These are phyloP conservation scores for Archips crataeganus DNA, from an alignment of 2,888 invertebrate species.

Conservation along the genomic window DNA sequence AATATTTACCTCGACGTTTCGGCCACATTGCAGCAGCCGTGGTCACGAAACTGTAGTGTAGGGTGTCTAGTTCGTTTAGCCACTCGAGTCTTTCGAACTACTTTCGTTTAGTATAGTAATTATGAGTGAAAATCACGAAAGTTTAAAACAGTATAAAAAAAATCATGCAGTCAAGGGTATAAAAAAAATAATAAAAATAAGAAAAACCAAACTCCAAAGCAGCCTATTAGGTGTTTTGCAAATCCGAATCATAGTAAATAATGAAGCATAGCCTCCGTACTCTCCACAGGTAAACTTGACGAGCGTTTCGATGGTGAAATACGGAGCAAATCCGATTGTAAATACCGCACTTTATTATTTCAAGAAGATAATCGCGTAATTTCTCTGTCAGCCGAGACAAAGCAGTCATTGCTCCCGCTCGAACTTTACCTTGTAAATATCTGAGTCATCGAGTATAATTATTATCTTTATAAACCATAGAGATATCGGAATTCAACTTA, in stretches of 20 bases:
- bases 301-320: slow-evolving; percentile 28
- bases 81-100: no score
- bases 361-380: slow-evolving; percentile 41
- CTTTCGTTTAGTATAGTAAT: no score
- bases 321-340: slow-evolving; percentile 32
- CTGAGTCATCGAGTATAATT: slow-evolving; percentile 40
- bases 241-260: not conserved
- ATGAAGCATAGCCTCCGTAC: not conserved
- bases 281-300: not conserved
- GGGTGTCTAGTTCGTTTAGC: no score
- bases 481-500: slow-evolving; percentile 24
- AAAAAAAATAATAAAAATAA: no score
- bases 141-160: no score
- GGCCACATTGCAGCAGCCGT: no score
- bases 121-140: no score
- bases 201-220: no score
- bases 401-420: slow-evolving; percentile 28
- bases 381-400: slow-evolving; percentile 35
- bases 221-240: not conserved
- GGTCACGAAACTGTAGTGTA: no score
- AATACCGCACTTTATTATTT: slow-evolving; percentile 39
- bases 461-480: slow-evolving; percentile 27
- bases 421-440: slow-evolving; percentile 25
- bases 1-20: no score
- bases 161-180: no score